Evolutionary conservation across 2,797 vertebrate species (phyloP).

Genomic region (Arrhamphus sclerolepis): DNA sequence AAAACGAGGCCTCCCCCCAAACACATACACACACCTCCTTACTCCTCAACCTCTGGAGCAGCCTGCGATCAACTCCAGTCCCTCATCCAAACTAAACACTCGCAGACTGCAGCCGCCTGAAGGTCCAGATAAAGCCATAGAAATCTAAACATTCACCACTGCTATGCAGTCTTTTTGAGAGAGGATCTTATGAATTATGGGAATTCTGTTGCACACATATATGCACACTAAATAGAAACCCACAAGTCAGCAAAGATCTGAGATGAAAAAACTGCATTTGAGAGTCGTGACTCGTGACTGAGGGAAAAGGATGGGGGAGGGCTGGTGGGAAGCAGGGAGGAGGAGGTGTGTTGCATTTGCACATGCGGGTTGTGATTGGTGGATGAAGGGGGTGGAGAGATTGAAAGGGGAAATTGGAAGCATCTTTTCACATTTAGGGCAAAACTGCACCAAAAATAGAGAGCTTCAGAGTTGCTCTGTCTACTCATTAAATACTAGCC

Average conservation of each 20-base stretch:
- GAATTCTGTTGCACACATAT: constrained; percentile 4
- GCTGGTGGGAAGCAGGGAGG: constrained; percentile 39
- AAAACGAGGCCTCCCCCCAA: constrained; percentile 43
- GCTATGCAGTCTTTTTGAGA: constrained; percentile 19
- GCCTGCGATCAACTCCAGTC: constrained; percentile 35
- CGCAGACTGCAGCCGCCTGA: constrained; percentile 48
- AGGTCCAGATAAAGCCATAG: constrained; percentile 2
- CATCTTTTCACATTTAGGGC: constrained; percentile 57
- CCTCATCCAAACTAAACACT: constrained; percentile 64
- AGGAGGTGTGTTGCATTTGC: constrained; percentile 46
- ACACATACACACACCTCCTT: background rate
- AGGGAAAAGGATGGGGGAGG: constrained; percentile 58
- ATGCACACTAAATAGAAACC: constrained; percentile 29
- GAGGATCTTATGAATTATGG: constrained; percentile 9
- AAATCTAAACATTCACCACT: constrained; percentile 20
- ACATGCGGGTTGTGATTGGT: constrained; percentile 73
- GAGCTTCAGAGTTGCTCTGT: constrained; percentile 23
- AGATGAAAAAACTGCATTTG: constrained; percentile 46
- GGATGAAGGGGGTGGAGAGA: constrained; percentile 76
- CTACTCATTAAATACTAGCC: background rate
- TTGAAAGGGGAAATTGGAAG: constrained; percentile 65
- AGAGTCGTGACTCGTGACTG: constrained; percentile 77
- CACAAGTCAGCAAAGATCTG: constrained; percentile 59
- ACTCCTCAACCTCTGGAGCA: constrained; percentile 47
- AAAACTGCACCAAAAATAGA: constrained; percentile 52